These are phyloP conservation scores for Leptothorax acervorum DNA, from an alignment of 2,888 invertebrate species.

Conservation along the genomic window DNA sequence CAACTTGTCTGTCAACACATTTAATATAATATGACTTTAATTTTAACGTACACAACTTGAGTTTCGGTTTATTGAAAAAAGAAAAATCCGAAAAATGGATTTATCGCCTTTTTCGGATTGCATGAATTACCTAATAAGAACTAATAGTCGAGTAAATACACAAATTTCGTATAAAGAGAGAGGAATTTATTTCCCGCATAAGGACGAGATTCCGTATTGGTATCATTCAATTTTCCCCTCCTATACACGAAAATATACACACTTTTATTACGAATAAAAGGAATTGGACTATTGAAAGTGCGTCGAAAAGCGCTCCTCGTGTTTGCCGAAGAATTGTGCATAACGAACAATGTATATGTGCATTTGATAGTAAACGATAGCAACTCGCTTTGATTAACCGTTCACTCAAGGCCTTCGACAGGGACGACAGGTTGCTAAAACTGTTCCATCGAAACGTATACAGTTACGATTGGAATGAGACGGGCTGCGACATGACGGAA, in stretches of 20 bases:
- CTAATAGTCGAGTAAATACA: not conserved
- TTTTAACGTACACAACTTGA: not conserved
- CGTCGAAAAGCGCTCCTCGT: not conserved
- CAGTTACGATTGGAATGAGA: not conserved
- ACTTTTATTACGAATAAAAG: slow-evolving; percentile 1
- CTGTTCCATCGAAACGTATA: slow-evolving; percentile 44
- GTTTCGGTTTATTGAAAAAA: not conserved
- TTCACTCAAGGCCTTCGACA: slow-evolving; percentile 64
- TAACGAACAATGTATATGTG: not conserved
- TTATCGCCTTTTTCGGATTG: not conserved
- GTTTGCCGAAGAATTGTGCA: not conserved
- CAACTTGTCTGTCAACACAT: not conserved
- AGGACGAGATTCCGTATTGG: not conserved
- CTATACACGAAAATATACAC: not conserved
- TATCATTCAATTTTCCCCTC: not conserved
- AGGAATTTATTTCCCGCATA: not conserved
- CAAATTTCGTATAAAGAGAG: not conserved
- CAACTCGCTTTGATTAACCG: slow-evolving; percentile 59
- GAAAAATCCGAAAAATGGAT: not conserved
- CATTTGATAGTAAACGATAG: slow-evolving; percentile 16
- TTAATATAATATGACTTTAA: slow-evolving; percentile 1
- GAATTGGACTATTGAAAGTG: not conserved
- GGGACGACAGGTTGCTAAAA: slow-evolving; percentile 35
- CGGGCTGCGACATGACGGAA: not conserved
- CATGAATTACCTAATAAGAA: not conserved